Evolutionary conservation across 2,888 invertebrate genomes (phyloP).

Genomic region (Allacma fusca): DNA sequence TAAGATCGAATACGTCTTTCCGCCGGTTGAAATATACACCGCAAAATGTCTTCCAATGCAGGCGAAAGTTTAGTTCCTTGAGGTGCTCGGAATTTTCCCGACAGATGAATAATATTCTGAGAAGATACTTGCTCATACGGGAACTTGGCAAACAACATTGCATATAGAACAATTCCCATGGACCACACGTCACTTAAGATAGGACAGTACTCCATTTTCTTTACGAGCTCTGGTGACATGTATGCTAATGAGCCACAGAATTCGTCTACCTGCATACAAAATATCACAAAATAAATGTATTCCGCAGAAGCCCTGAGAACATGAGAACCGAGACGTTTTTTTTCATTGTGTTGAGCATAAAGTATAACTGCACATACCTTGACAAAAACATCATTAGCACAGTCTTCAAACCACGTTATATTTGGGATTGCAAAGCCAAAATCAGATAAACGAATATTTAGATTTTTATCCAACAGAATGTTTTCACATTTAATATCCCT

Average conservation of each 20-base stretch:
- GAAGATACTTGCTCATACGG: constrained; percentile 29
- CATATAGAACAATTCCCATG: constrained; percentile 42
- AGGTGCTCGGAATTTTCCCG: background rate
- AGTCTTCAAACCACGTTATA: constrained; percentile 40
- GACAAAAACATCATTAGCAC: constrained; percentile 2
- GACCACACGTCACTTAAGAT: constrained; percentile 47
- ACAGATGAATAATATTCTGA: background rate
- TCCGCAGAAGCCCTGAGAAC: too few species aligned
- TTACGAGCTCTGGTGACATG: constrained; percentile 41
- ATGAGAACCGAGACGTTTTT: too few species aligned
- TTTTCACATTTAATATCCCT: constrained; percentile 49
- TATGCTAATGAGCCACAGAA: constrained; percentile 44
- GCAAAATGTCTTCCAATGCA: constrained; percentile 1
- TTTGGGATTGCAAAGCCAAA: constrained; percentile 43
- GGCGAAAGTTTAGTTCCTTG: background rate
- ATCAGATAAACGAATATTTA: constrained; percentile 38
- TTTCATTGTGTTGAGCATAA: background rate
- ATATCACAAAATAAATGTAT: too few species aligned
- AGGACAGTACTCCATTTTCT: constrained; percentile 33
- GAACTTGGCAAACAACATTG: constrained; percentile 38
- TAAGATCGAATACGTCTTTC: constrained; percentile 40
- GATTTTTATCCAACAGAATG: constrained; percentile 36
- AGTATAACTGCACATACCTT: constrained; percentile 7
- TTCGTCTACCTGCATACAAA: constrained; percentile 24
- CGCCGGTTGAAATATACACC: constrained; percentile 36